Percentiles rank a stretch among this genome's conserved stretches.
Conservation (phyloP, 2,888 invertebrate species). For the Tiphia femorata region DNA sequence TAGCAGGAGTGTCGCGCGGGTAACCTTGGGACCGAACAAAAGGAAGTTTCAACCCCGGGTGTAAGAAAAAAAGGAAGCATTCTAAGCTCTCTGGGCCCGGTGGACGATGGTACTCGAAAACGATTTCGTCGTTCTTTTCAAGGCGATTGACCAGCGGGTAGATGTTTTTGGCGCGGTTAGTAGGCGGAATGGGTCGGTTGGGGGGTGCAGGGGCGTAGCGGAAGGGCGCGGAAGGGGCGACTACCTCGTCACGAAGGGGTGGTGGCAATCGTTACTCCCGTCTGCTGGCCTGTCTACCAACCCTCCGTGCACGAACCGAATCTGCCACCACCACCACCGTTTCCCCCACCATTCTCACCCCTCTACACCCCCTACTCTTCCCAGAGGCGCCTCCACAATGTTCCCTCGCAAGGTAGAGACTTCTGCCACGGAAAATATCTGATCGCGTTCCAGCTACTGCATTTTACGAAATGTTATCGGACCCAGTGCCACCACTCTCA, state of each 20-base stretch:
- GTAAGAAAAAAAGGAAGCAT: too few species aligned
- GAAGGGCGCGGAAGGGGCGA: slow-evolving; percentile 29
- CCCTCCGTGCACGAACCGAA: slow-evolving; percentile 31
- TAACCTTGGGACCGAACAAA: too few species aligned
- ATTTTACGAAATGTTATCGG: slow-evolving; percentile 6
- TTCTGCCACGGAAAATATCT: slow-evolving; percentile 3
- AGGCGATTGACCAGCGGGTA: slow-evolving; percentile 29
- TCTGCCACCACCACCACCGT: slow-evolving; percentile 15
- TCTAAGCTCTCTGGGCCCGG: too few species aligned
- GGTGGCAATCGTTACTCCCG: slow-evolving; percentile 62
- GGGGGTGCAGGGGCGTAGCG: slow-evolving; percentile 14
- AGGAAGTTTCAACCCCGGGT: neutral
- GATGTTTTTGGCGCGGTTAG: slow-evolving; percentile 42
- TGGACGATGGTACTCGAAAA: neutral
- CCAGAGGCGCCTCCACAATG: neutral
- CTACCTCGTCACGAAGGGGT: slow-evolving; percentile 24
- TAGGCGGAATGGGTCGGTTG: slow-evolving; percentile 16
- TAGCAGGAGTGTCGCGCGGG: too few species aligned
- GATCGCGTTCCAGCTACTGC: neutral
- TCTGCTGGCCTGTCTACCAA: slow-evolving; percentile 60
- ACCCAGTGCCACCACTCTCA: neutral
- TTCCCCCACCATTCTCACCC: slow-evolving; percentile 21
- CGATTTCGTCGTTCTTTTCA: slow-evolving; percentile 7
- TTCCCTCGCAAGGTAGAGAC: too few species aligned
- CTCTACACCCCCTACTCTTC: neutral